Evolutionary conservation across 2,888 invertebrate genomes (phyloP).

Genomic region (Heterodera filipjevi): DNA sequence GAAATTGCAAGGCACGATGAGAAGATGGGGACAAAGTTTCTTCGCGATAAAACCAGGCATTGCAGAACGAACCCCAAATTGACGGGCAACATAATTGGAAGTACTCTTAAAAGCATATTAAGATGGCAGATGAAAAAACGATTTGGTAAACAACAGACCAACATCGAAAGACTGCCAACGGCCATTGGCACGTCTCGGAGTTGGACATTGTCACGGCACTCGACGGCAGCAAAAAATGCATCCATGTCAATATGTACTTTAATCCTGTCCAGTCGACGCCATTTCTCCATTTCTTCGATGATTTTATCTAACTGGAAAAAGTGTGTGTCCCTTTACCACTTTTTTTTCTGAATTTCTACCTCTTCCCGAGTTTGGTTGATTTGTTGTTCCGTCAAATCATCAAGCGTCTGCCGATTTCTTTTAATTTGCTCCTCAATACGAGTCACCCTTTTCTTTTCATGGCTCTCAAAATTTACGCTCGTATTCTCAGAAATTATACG

Average conservation of each 20-base stretch:
- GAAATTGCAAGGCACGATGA: slow-evolving; percentile 70
- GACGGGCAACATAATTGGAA: slow-evolving; percentile 72
- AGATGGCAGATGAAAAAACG: not conserved
- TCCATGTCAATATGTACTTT: slow-evolving; percentile 74
- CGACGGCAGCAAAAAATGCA: slow-evolving; percentile 73
- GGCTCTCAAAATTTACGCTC: slow-evolving; percentile 70
- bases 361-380: slow-evolving; percentile 40
- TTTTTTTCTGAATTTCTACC: slow-evolving; percentile 32
- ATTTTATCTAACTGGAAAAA: slow-evolving; percentile 31
- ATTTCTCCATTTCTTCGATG: slow-evolving; percentile 65
- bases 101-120: slow-evolving; percentile 68
- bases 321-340: too few relatives aligned
- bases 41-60: slow-evolving; percentile 73
- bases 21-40: slow-evolving; percentile 71
- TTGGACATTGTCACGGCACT: slow-evolving; percentile 68
- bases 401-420: slow-evolving; percentile 32
- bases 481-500: slow-evolving; percentile 67
- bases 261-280: slow-evolving; percentile 67
- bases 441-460: slow-evolving; percentile 69
- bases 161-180: slow-evolving; percentile 71
- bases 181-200: slow-evolving; percentile 71
- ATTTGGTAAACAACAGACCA: slow-evolving; percentile 60
- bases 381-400: slow-evolving; percentile 40
- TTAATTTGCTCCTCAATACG: slow-evolving; percentile 68
- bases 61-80: slow-evolving; percentile 72